Evolutionary conservation across 2,113 vertebrate species (phyloP), one percentile per base, ranked within the genome.

Genomic region (Stercorarius parasiticus): DNA sequence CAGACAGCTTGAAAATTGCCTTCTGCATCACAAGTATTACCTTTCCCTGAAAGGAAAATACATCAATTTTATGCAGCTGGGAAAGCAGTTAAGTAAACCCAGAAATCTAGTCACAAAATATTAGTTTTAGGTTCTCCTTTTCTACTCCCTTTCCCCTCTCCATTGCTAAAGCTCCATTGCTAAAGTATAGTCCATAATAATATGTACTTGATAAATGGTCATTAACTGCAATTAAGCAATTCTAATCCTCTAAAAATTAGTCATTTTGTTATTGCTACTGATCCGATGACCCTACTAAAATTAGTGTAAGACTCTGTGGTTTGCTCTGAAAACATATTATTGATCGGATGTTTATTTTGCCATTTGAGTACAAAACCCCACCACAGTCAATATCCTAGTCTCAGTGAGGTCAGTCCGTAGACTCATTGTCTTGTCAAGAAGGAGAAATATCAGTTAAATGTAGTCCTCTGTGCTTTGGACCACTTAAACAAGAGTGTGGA

Each of bases 251-350:
- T 36, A 96, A 97, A 92, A 90, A 87, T 73, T 78, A 93, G n/a
- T 81, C 67, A 79, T 19, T 76, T 38, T 78, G 29, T 82, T 93
- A 90, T 17, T 93, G 55, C 40, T 94, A 81, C 90, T 82, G 83
- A 87, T 88, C 65, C 90, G 87, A 91, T 66, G 59, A 95, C 82
- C 90, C 43, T 94, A 74, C 59, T 94, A 87, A 95, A 95, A 94
- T 66, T 43, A 93, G 32, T 73, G 40, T 79, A 47, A 94, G 30
- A 74, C 5, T 61, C 32, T 59, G 80, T 2, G 58, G 71, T 91
- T 95, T 93, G 6, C 49, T 91, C 55, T 94, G 89, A 95, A 93
- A 96, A 80, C 26, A 34, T 72, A 47, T 14, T 71, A 95, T 93
- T 85, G 94, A 95, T 61, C 27, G 13, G 55, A 70, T 73, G 38